Conservation (phyloP, 53 echinoderm and acorn worm species). For the Paelopatides confundens region DNA sequence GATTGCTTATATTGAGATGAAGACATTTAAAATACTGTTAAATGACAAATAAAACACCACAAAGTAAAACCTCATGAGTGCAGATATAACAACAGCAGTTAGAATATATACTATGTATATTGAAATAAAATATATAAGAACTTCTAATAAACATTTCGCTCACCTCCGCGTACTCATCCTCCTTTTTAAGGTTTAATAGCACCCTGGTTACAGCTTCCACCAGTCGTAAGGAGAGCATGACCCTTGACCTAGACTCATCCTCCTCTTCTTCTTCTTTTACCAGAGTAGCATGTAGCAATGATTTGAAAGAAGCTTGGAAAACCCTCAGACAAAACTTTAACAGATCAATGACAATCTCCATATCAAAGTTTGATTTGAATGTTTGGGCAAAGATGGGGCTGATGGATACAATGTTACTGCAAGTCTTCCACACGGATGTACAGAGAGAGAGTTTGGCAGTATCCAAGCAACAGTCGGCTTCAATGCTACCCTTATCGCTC, state of each 20-base stretch:
- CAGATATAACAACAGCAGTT: too few relatives aligned
- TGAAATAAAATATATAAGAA: background rate
- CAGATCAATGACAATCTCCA: background rate
- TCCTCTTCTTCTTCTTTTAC: background rate
- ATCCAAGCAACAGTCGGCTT: background rate
- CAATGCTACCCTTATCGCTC: background rate
- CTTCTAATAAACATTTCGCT: background rate
- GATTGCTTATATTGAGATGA: too few relatives aligned
- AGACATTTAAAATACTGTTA: too few relatives aligned
- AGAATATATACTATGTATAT: too few relatives aligned
- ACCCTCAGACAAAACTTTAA: constrained; percentile 3
- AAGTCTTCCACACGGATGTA: constrained; percentile 88
- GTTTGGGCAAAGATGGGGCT: constrained; percentile 74
- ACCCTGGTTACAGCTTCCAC: constrained; percentile 17
- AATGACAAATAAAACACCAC: too few relatives aligned
- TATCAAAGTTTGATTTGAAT: constrained; percentile 61
- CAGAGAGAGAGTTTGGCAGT: constrained; percentile 30
- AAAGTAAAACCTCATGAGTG: too few relatives aligned
- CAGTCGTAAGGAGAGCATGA: background rate
- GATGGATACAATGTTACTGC: constrained; percentile 72
- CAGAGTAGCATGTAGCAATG: background rate
- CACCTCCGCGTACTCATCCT: constrained; percentile 5
- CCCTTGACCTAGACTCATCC: background rate
- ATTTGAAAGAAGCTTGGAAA: constrained; percentile 5
- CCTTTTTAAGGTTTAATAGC: constrained; percentile 16